A percentile compares a stretch with the other conserved stretches of the same genome.
phyloP scores from a whole-genome alignment of 2,797 vertebrate genomes.

The Apodemus agrarius region DNA sequence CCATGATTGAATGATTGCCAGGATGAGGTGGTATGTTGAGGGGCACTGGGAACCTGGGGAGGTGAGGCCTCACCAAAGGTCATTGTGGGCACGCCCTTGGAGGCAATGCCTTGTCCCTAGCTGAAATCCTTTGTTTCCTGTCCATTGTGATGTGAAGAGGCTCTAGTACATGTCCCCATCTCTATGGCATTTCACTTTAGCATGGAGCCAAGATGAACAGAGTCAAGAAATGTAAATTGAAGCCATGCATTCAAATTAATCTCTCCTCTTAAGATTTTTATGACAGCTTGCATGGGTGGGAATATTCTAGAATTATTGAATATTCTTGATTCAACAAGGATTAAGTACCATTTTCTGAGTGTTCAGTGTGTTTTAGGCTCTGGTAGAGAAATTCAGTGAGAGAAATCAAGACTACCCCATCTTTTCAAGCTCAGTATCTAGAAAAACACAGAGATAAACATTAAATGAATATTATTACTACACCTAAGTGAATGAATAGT shows the following conservation, averaged over 20 bases:
- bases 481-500: background rate
- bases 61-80: background rate
- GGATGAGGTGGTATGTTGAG: background rate
- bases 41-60: background rate
- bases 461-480: background rate
- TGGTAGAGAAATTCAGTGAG: background rate
- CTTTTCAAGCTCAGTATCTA: background rate
- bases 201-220: background rate
- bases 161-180: background rate
- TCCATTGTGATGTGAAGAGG: background rate
- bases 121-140: background rate
- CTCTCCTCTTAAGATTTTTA: background rate
- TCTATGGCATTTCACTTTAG: background rate
- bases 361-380: background rate
- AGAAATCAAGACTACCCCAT: background rate
- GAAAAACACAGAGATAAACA: background rate
- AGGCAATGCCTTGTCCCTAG: background rate
- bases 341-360: background rate
- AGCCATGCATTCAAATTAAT: background rate
- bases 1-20: background rate
- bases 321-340: slow-evolving; percentile 2
- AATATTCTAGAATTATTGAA: background rate
- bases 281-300: background rate
- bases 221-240: background rate
- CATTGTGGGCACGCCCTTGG: background rate